phyloP scores from a whole-genome alignment of 1,140 invertebrate species.

The Zaprionus gabonicus region DNA sequence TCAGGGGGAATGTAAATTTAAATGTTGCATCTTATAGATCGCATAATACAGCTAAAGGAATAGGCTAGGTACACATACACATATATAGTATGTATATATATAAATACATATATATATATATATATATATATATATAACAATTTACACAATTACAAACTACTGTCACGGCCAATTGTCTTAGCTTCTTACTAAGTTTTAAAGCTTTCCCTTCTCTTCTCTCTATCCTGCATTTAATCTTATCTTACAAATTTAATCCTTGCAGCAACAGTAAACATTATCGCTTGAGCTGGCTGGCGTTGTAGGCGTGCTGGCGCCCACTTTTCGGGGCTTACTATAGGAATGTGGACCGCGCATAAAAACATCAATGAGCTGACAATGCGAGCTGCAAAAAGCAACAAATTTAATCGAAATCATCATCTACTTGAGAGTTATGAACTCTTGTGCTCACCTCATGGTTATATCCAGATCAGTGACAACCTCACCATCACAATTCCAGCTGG shows the following conservation, averaged over 20 bases:
- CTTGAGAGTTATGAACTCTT: no score
- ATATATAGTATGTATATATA: conserved; percentile 10
- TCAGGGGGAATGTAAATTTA: conserved; percentile 63
- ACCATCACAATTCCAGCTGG: conserved; percentile 95
- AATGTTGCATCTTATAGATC: conserved; percentile 68
- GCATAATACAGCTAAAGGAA: conserved; percentile 67
- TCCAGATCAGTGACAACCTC: conserved; percentile 90
- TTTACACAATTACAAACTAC: conserved; percentile 62
- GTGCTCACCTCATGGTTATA: conserved; percentile 88
- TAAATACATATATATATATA: conserved; percentile 25
- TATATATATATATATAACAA: conserved; percentile 26
- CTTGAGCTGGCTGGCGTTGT: conserved; percentile 66
- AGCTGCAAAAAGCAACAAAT: conserved; percentile 53
- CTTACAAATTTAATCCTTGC: conserved; percentile 58
- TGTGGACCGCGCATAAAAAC: conserved; percentile 86
- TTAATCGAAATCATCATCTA: not conserved
- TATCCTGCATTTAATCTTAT: not conserved
- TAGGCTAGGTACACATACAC: conserved; percentile 46
- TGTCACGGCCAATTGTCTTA: conserved; percentile 70
- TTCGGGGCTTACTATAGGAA: conserved; percentile 70
- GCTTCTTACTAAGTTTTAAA: conserved; percentile 50
- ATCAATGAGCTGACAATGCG: conserved; percentile 86
- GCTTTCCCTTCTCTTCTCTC: conserved; percentile 25
- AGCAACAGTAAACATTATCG: conserved; percentile 75
- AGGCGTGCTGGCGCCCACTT: conserved; percentile 35